Evolutionary conservation across 1,140 invertebrate genomes (phyloP).

Genomic region (Aphis craccivora): DNA sequence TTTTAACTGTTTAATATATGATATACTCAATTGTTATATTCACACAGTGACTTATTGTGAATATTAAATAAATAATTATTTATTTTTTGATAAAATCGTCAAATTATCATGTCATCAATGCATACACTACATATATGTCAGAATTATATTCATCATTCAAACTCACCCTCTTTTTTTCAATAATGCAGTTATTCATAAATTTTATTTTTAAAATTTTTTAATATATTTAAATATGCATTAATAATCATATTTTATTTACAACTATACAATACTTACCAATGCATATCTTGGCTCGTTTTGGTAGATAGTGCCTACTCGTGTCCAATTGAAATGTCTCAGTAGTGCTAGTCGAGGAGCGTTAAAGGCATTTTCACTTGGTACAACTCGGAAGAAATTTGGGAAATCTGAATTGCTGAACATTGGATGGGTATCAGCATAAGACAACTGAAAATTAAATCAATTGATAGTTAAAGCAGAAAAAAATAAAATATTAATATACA

Average conservation of each 20-base stretch:
- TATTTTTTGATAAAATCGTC: too few species aligned
- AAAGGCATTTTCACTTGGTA: conserved; percentile 95
- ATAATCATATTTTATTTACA: neutral
- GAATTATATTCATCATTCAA: too few species aligned
- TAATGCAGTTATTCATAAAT: too few species aligned
- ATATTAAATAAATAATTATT: too few species aligned
- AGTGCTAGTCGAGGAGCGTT: conserved; percentile 90
- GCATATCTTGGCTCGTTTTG: conserved; percentile 95
- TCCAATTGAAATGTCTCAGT: conserved; percentile 95
- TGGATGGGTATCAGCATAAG: conserved; percentile 97
- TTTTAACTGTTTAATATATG: too few species aligned
- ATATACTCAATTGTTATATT: too few species aligned
- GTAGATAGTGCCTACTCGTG: conserved; percentile 93
- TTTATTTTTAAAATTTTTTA: too few species aligned
- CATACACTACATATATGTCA: too few species aligned
- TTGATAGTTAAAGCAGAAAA: neutral
- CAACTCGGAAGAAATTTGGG: conserved; percentile 95
- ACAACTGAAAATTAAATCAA: conserved; percentile 72
- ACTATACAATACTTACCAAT: conserved; percentile 70
- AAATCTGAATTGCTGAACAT: conserved; percentile 95
- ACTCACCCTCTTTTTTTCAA: too few species aligned
- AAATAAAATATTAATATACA: neutral
- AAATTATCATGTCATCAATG: too few species aligned
- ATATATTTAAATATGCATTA: neutral
- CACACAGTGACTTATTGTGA: too few species aligned